Evolutionary conservation across 1,140 invertebrate species (phyloP), one percentile per base, ranked within the genome.

Genomic region (Pinna nobilis): DNA sequence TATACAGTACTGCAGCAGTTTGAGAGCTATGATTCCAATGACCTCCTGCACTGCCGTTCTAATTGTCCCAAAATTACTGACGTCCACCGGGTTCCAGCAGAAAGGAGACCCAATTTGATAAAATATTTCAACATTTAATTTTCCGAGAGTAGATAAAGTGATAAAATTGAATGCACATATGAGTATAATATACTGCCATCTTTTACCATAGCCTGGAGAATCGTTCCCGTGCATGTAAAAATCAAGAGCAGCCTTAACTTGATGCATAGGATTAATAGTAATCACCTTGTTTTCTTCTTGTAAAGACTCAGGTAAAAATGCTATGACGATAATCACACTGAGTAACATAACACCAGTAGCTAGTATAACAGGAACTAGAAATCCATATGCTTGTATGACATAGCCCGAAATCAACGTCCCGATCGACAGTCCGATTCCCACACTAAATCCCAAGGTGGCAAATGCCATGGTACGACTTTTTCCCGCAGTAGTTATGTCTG

Each of bases 381-480:
- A 75, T 4, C 73, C 73, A 25, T 51, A 33, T 15, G 41, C 30
- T 25, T 61, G 15, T 35, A 75, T 75, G 2, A 75, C 30, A 39
- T 70, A 75, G 5, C 73, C 73, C 15, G 67, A 63, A 23, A 68
- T 33, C 4, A 75, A 15, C 11, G 30, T 49, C 3, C 47, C 73
- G 2, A 64, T 44, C 11, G 60, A 28, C 15, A 47, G 53, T 37
- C 66, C 67, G 20, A 64, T n/a, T 3, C 47, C 50, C 18, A 65
- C 32, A 13, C 49, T 55, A 13, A 55, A 32, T 18, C 37, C 67
- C 33, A 50, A 49, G 23, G 59, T 30, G 9, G 55, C 53, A 37
- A 69, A 44, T 13, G 39, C 53, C 44, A 69, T 57, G 13, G 66
- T 28, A 20, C 66, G 57, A 20, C 35, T 28, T 53, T 59, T 57